Evolutionary conservation across 2,888 invertebrate genomes (phyloP).

Genomic region (Ormyrus rosae): DNA sequence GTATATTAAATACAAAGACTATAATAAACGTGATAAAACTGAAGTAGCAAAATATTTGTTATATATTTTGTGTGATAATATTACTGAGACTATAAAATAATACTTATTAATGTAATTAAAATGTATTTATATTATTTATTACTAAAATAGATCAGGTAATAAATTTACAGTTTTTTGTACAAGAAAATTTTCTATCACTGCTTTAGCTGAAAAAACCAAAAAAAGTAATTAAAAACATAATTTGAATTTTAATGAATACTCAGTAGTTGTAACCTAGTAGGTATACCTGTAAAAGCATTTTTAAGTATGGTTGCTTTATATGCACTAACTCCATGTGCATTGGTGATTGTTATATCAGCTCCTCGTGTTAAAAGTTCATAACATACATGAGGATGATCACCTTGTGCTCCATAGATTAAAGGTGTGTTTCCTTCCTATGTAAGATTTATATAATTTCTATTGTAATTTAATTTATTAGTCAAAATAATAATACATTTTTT

Average conservation of each 20-base stretch:
- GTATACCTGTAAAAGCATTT: slow-evolving; percentile 74
- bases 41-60: background rate
- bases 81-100: background rate
- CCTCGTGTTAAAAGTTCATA: slow-evolving; percentile 88
- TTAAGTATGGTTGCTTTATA: slow-evolving; percentile 87
- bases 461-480: background rate
- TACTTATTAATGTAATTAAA: slow-evolving; percentile 13
- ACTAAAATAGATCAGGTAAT: slow-evolving; percentile 64
- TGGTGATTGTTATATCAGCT: slow-evolving; percentile 87
- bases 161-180: slow-evolving; percentile 76
- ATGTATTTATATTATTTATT: slow-evolving; percentile 47
- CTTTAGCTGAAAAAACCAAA: slow-evolving; percentile 81
- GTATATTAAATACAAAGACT: too few species aligned
- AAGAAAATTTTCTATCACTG: slow-evolving; percentile 86
- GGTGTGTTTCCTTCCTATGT: slow-evolving; percentile 91
- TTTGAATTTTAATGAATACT: slow-evolving; percentile 11
- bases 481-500: background rate
- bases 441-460: slow-evolving; percentile 13
- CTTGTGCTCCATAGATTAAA: slow-evolving; percentile 93
- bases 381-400: slow-evolving; percentile 92
- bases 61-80: slow-evolving; percentile 1
- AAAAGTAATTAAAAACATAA: slow-evolving; percentile 10
- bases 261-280: too few species aligned
- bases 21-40: too few species aligned
- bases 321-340: slow-evolving; percentile 90